Conservation (phyloP, 2,888 invertebrate species). For the Steinernema scapterisci region DNA sequence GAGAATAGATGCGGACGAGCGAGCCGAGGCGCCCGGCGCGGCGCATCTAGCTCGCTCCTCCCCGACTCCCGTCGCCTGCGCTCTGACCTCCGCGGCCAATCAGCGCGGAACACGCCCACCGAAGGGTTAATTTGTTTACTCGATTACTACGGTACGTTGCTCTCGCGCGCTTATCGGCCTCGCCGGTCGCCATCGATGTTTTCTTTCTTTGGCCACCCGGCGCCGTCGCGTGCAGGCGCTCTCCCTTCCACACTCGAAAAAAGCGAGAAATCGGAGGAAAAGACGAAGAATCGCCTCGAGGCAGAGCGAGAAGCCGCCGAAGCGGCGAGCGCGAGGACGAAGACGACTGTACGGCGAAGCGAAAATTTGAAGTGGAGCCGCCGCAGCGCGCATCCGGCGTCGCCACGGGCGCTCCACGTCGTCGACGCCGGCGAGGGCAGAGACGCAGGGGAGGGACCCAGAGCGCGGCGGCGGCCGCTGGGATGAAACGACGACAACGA, state of each 20-base stretch:
- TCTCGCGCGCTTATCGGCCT: neutral
- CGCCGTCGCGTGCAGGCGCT: neutral
- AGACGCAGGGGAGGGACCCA: neutral
- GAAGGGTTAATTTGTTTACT: conserved; percentile 4
- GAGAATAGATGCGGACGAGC: neutral
- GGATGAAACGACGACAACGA: neutral
- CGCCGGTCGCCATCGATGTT: neutral
- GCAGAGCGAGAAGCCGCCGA: neutral
- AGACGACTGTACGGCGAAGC: neutral
- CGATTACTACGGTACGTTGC: conserved; percentile 32
- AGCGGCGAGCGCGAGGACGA: too few relatives aligned
- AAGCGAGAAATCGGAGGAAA: neutral
- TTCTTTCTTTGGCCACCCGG: neutral
- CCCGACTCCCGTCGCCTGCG: conserved; percentile 1
- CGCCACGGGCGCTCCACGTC: neutral
- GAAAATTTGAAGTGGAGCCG: neutral
- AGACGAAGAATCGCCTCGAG: neutral
- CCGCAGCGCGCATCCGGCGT: neutral
- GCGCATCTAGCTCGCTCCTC: neutral
- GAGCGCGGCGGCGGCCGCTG: neutral
- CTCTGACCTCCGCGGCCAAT: conserved; percentile 15
- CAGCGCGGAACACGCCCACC: conserved; percentile 16
- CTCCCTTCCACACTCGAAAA: neutral
- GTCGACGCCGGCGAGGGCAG: neutral
- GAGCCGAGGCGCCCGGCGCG: neutral